Conservation (phyloP, 2,113 vertebrate species). For the Colinus virginianus region DNA sequence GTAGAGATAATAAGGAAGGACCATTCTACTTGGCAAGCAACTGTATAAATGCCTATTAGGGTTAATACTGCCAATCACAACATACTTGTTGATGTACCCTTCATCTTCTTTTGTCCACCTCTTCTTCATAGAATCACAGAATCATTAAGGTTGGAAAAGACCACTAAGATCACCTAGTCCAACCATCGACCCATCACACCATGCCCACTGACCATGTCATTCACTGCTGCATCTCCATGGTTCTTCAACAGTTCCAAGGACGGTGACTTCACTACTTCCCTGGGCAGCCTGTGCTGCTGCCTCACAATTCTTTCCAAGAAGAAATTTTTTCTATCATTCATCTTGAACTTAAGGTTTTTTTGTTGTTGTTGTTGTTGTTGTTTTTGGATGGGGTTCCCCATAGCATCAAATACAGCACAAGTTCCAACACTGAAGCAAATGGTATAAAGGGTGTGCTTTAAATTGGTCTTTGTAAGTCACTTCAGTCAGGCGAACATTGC, state of each 20-base stretch:
- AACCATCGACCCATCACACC: no score
- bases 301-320: no score
- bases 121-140: neutral
- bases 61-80: neutral
- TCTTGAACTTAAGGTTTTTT: neutral
- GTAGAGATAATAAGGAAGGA: conserved; percentile 15
- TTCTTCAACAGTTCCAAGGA: no score
- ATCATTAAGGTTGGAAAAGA: no score
- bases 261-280: no score
- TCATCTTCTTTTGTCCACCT: neutral
- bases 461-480: neutral
- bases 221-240: no score
- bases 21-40: neutral
- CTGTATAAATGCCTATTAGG: neutral
- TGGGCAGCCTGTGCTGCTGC: no score
- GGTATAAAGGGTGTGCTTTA: neutral
- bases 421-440: neutral
- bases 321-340: no score
- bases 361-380: no score
- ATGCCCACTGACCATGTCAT: no score
- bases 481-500: neutral
- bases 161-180: no score
- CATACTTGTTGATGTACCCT: neutral
- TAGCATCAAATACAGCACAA: neutral
- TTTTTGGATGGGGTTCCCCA: neutral